Conservation (phyloP, 1,140 invertebrate species). For the Trinorchestia longiramus region DNA sequence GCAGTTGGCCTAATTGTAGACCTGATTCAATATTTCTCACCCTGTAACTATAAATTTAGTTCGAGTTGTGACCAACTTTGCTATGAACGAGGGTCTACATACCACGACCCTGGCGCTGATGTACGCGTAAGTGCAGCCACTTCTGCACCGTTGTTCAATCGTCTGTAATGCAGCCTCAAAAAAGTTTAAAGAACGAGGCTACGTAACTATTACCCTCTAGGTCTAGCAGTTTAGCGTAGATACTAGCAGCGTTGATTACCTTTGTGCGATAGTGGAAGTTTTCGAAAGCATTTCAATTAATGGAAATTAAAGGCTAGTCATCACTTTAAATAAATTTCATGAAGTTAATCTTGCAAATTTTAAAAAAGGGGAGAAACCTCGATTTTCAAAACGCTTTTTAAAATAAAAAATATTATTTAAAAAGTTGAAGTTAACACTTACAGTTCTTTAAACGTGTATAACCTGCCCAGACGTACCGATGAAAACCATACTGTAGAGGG, state of each 20-base stretch:
- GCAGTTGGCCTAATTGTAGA: neutral
- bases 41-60: neutral
- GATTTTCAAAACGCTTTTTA: neutral
- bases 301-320: neutral
- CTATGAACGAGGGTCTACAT: neutral
- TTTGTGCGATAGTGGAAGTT: neutral
- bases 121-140: neutral
- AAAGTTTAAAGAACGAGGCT: neutral
- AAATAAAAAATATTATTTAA: neutral
- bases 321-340: neutral
- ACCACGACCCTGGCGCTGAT: neutral
- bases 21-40: neutral
- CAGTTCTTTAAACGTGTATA: neutral
- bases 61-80: neutral
- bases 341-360: neutral
- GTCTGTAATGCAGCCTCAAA: neutral
- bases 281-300: neutral
- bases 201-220: too few relatives aligned
- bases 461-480: neutral
- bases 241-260: too few relatives aligned
- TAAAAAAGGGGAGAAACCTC: neutral
- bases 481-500: neutral
- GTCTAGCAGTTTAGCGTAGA: too few relatives aligned
- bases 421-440: neutral
- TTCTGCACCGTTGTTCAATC: neutral